phyloP scores from a whole-genome alignment of 1,140 invertebrate genomes.

The Nixonia krombeini region DNA sequence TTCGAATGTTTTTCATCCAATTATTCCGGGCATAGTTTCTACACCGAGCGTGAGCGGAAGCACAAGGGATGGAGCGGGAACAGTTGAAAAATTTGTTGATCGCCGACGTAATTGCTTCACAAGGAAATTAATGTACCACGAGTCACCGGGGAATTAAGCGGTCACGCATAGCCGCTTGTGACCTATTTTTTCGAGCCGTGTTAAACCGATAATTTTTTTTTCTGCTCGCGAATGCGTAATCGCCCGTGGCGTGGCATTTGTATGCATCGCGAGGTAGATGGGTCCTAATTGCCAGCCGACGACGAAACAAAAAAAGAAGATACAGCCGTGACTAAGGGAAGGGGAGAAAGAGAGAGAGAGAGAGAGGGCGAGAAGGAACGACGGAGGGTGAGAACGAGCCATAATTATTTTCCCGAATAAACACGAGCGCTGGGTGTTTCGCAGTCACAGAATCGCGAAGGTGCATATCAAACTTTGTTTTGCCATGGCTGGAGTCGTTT shows the following conservation, averaged over 20 bases:
- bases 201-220: constrained; percentile 40
- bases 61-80: constrained; percentile 19
- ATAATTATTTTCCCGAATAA: constrained; percentile 65
- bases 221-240: constrained; percentile 15
- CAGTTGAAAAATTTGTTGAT: constrained; percentile 33
- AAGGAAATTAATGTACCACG: constrained; percentile 34
- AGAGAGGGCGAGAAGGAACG: constrained; percentile 11
- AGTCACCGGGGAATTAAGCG: constrained; percentile 32
- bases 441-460: constrained; percentile 12
- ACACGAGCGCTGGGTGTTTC: constrained; percentile 43
- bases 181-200: constrained; percentile 24
- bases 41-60: not conserved
- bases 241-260: constrained; percentile 20
- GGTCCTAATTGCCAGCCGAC: constrained; percentile 37
- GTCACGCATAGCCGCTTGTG: constrained; percentile 32
- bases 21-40: constrained; percentile 2
- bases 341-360: constrained; percentile 9
- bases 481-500: constrained; percentile 59
- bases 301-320: constrained; percentile 27
- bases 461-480: constrained; percentile 66
- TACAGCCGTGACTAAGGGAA: constrained; percentile 20
- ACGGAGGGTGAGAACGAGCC: constrained; percentile 10
- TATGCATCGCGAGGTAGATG: constrained; percentile 22
- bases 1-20: constrained; percentile 22
- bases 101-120: constrained; percentile 31